Conservation (phyloP, 2,113 vertebrate genomes). For the Chauna torquata region DNA sequence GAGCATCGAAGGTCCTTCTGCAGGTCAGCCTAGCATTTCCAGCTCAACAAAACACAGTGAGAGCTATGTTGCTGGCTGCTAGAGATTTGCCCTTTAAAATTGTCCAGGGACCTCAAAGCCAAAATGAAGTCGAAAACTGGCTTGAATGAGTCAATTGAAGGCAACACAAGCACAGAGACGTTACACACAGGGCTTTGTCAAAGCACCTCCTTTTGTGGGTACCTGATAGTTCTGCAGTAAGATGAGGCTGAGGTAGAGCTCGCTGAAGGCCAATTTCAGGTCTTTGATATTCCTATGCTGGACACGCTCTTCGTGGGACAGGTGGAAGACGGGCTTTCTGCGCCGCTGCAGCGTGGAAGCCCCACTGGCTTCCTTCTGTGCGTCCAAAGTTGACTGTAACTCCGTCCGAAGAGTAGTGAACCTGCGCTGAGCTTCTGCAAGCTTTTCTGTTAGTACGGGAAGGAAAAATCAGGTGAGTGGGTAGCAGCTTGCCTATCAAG, state of each 20-base stretch:
- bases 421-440: slow-evolving; percentile 93
- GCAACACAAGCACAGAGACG: fast-evolving
- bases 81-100: neutral
- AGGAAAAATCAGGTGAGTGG: neutral
- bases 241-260: slow-evolving; percentile 99
- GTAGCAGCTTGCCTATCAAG: neutral
- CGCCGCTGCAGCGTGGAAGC: slow-evolving; percentile 84
- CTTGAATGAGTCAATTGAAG: neutral
- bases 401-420: slow-evolving; percentile 96
- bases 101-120: neutral
- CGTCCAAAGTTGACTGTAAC: slow-evolving; percentile 93
- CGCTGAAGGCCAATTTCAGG: slow-evolving; percentile 98
- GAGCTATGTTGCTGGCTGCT: fast-evolving
- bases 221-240: slow-evolving; percentile 99
- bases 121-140: fast-evolving
- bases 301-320: slow-evolving; percentile 94
- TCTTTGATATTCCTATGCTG: slow-evolving; percentile 97
- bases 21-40: neutral
- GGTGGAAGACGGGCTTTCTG: slow-evolving; percentile 91
- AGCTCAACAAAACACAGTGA: neutral
- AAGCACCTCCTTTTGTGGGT: neutral
- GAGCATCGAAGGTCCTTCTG: neutral
- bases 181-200: fast-evolving
- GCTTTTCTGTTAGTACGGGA: slow-evolving; percentile 83
- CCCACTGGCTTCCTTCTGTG: slow-evolving; percentile 88